Percentiles rank a stretch among this genome's conserved stretches.
Conservation (phyloP, 2,888 invertebrate genomes). For the Flexamia atlantica region DNA sequence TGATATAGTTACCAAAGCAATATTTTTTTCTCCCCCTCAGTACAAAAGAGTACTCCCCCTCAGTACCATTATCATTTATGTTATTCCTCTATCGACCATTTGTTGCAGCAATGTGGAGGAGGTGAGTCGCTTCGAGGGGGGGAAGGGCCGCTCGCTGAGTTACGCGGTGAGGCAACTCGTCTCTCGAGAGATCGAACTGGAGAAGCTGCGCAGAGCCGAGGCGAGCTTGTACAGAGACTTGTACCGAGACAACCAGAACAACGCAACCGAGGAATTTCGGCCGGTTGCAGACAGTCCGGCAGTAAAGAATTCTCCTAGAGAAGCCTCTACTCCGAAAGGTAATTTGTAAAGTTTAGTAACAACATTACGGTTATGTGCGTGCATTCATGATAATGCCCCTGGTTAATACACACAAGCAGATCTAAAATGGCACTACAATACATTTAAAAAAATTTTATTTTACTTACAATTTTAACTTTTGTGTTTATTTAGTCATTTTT, state of each 20-base stretch:
- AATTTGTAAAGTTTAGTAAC: neutral
- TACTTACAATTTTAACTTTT: too few species aligned
- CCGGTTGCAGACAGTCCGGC: neutral
- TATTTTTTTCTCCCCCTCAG: too few species aligned
- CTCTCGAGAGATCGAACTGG: constrained; percentile 88
- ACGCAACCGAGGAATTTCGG: neutral
- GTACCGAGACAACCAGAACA: neutral
- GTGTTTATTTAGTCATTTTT: too few species aligned
- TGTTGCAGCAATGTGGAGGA: constrained; percentile 82
- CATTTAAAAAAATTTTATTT: too few species aligned
- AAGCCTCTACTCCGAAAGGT: constrained; percentile 61
- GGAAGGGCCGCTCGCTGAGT: constrained; percentile 75
- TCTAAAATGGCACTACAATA: too few species aligned
- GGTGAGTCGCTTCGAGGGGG: constrained; percentile 76
- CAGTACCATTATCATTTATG: too few species aligned
- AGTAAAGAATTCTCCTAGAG: neutral
- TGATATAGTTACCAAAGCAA: too few species aligned
- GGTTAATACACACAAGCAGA: too few species aligned
- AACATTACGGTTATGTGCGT: neutral
- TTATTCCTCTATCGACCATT: neutral
- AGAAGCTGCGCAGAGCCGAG: constrained; percentile 82
- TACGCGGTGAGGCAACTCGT: constrained; percentile 89
- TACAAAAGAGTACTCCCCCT: too few species aligned
- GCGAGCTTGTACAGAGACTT: constrained; percentile 47
- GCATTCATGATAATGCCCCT: too few species aligned